Conservation (phyloP, 2,113 vertebrate genomes). For the Macroglossus sobrinus region DNA sequence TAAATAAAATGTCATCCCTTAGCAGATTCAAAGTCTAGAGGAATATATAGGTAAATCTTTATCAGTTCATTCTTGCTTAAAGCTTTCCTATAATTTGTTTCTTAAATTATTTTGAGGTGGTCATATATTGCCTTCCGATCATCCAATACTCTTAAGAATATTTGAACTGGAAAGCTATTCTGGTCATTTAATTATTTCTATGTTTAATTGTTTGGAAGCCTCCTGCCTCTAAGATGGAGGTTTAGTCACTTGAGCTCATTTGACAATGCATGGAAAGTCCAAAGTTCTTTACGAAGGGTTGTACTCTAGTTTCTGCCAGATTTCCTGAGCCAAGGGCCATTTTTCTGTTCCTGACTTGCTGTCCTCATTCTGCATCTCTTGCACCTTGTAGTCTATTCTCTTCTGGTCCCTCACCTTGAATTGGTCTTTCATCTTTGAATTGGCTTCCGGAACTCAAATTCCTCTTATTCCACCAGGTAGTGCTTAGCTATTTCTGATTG, state of each 20-base stretch:
- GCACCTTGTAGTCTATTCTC: fast-evolving
- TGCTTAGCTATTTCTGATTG: background rate
- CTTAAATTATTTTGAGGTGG: background rate
- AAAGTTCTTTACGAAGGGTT: background rate
- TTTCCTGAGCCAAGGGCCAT: background rate
- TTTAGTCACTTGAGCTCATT: background rate
- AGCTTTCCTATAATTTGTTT: background rate
- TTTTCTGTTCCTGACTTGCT: background rate
- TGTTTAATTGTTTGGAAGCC: background rate
- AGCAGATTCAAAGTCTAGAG: background rate
- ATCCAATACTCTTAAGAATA: background rate
- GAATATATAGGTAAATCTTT: background rate
- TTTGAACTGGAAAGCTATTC: background rate
- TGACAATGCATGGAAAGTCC: background rate
- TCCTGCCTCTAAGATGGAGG: background rate
- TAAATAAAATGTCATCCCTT: background rate
- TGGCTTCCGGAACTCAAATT: background rate
- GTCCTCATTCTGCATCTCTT: background rate
- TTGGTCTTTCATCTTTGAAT: background rate
- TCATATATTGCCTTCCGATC: background rate
- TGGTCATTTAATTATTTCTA: background rate
- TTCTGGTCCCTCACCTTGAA: too few species aligned
- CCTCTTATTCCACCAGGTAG: background rate
- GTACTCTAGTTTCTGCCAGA: background rate
- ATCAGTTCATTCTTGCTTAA: background rate